Base-by-base conservation (phyloP, 2,888 invertebrate genomes). In the Agrotis clavis region DNA sequence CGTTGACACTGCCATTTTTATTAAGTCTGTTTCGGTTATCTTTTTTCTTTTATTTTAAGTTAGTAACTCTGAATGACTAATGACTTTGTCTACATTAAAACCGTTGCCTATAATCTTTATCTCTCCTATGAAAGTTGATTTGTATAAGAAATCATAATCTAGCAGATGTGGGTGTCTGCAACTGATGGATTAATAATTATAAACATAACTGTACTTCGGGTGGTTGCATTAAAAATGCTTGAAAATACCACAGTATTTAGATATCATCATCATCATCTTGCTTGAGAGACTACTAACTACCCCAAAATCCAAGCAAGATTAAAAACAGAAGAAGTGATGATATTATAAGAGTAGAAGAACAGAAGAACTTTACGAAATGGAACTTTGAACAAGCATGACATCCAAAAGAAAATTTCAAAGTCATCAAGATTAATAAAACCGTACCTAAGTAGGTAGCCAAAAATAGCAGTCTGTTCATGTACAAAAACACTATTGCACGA, bases 1-100 rank as follows among this genome's bases (percentile, higher is more conserved):
- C 88, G 92, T 92, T 91, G 92, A 93, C 92, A 92, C 91, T 91
- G 94, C 94, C 91, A 94, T 95, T 95, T 93, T 94, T 90, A 89
- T 88, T 85, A 86, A 89, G 87, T 87, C 82, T 79, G 74, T 81
- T 83, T 85, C 67, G 71, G 62, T 85, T 85, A 85, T 81, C 80
- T 87, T 90, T 88, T 88, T 72, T 70, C 71, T 73, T 4, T 14
- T 53, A 51, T 64, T 67, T 72, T 30, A 11, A 41, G 47, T 50
- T 70, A 21, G 51, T 79, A 64, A 35, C 41, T 74, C 63, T 56
- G 54, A 65, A 53, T 1, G 51, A 63, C 47, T 67, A 63, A 82
- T 69, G 70, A 60, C 18, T 68, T 54, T n/a, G 30, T 63, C 19
- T 59, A 48, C n/a, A 59, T 25, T 61, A 50, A 5, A 13, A 64